Percentiles rank a stretch among this genome's conserved stretches.
These are phyloP conservation scores for Xiphophorus maculatus DNA, from an alignment of 2,113 vertebrate genomes.

Conservation along the genomic window DNA sequence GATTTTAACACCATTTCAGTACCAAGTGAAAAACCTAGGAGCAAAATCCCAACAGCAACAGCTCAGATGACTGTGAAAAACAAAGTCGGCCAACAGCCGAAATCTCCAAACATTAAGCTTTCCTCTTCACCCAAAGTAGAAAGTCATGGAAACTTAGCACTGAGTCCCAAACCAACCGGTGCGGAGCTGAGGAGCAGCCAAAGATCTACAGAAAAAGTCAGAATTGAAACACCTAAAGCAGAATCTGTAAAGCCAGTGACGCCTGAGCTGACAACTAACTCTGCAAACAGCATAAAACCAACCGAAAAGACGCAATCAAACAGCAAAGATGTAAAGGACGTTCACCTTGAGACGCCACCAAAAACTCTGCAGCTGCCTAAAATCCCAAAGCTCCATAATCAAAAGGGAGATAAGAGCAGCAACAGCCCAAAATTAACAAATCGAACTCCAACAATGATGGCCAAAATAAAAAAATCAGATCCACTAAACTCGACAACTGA, in stretches of 20 bases:
- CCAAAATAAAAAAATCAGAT: conserved; percentile 11
- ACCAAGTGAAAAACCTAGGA: conserved; percentile 32
- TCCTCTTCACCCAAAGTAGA: not conserved
- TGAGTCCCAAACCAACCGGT: conserved; percentile 18
- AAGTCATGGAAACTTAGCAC: not conserved
- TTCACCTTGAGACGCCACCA: not conserved
- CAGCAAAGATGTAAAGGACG: not conserved
- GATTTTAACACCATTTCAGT: conserved; percentile 12
- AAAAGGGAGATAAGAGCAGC: not conserved
- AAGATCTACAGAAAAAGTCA: not conserved
- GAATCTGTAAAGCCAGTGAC: conserved; percentile 16
- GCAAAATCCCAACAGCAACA: conserved; percentile 38
- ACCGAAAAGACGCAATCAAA: conserved; percentile 14
- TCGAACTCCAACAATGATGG: not conserved
- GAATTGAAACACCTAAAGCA: not conserved
- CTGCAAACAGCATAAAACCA: conserved; percentile 5
- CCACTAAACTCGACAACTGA: not conserved
- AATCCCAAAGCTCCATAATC: not conserved
- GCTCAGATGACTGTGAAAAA: not conserved
- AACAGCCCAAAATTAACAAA: conserved; percentile 18
- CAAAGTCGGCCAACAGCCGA: conserved; percentile 19
- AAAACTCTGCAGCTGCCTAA: conserved; percentile 5
- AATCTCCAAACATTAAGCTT: conserved; percentile 33
- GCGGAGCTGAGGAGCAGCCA: not conserved
- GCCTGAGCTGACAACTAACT: conserved; percentile 7